Base-by-base conservation (phyloP, 1,140 invertebrate genomes). In the Magallana angulata region DNA sequence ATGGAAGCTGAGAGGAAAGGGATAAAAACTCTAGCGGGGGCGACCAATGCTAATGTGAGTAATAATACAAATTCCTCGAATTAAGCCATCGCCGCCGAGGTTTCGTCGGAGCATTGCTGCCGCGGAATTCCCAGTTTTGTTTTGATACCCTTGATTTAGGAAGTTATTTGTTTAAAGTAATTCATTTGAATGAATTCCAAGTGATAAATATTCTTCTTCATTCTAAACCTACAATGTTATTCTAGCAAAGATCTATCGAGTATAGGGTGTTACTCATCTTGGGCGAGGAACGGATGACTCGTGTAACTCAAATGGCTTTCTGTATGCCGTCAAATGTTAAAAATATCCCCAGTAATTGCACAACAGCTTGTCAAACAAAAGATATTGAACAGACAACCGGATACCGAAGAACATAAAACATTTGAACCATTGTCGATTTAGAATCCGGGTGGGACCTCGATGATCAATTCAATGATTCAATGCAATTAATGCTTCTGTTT, bases 91-190 rank as follows among this genome's bases (percentile, higher is more conserved):
- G 36, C 12, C 68, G 68, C 18, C 68, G 68, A 7, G 7, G 24
- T 30, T 76, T 76, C 36, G 8, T 18, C 11, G 36, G 11, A 76
- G 36, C 68, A 62, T 12, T 62, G 60, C 14, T 62, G 68, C 68
- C 8, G 24, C 24, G 68, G 68, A 76, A 76, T 76, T 76, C 24
- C 24, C 68, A 30, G 36, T 36, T 76, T 76, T 76, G 68, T 76
- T 76, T 76, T 76, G 68, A 76, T 76, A 76, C 11, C 18, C 68
- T 76, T 76, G 36, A 76, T 76, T 76, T 76, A 76, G 68, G 24
- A 7, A 76, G 68, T 76, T 76, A 76, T 76, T 76, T 76, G 68
- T 76, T 76, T 76, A 76, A 76, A 30, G 68, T 76, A 76, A 76
- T 76, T 76, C 24, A 76, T 76, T 76, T 76, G 68, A 76, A 76